Evolutionary conservation across 2,113 vertebrate species (phyloP), one percentile per base, ranked within the genome.

Genomic region (Oncorhynchus keta): DNA sequence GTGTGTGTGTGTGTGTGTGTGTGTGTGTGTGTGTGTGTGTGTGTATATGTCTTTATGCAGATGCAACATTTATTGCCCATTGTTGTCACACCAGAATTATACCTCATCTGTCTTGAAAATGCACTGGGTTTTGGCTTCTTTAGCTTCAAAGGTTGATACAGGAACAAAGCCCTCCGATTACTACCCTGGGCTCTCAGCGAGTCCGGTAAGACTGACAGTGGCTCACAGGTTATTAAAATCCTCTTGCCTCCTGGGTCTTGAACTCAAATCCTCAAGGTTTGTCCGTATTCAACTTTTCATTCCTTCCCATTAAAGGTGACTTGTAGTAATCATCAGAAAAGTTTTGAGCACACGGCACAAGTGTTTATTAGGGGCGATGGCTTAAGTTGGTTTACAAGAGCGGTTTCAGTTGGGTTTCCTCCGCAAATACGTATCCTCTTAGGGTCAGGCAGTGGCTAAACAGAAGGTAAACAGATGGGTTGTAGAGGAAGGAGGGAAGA

Each of bases 391-490:
- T 49, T 48, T 8, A 49, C 8, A 22, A 30, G 22, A 28, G 51
- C 12, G 20, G 45, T 55, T 22, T 26, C 4, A 55, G 22, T 22
- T 71, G 30, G 3, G 26, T 24, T 9, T 72, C 28, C 24, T 20
- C 26, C 28, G 2, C 28, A 32, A 32, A 32, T 61, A 57, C 8
- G 30, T 30, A 45, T 45, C 39, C 2, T 45, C 14, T 24, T 2
- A 24, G 12, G 24, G 11, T 45, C 49, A 72, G 57, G 28, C 26
- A 45, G 59, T 8, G 45, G 48, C 16, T 35, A 71, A 11, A 30
- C 14, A 48, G 7, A 39, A 22, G 57, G 57, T 48, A 45, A 13
- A 32, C 26, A 68, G 71, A 39, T 76, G 55, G 76, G 39, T 71
- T 30, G 5, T 49, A 49, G 39, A 55, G 57, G 14, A 61, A 67